Evolutionary conservation across 1,140 invertebrate species (phyloP), one percentile per base, ranked within the genome.

Genomic region (Leptestheria dahalacensis): DNA sequence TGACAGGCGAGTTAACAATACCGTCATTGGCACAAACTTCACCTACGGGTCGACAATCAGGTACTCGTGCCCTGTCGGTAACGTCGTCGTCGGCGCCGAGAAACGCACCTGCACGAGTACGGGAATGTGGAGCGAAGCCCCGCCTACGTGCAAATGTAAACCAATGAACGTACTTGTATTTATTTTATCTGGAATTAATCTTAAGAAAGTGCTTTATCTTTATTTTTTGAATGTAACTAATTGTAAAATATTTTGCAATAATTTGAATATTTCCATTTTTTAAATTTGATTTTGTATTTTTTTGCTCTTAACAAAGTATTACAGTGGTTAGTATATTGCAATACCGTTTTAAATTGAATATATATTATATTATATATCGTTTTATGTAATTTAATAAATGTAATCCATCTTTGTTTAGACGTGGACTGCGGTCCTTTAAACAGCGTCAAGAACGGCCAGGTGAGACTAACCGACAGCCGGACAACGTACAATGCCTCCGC

Each of bases 91-190:
- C n/a, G 91, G 90, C 48, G 75, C 80, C 51, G 73, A 74, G 47
- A 79, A 71, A 18, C 77, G 88, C 63, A 78, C 73, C 1, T 95
- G 91, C 69, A 75, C 76, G 23, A 64, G 70, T 1, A 79, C 80
- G 65, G 89, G 89, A 12, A 84, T 86, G 65, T 94, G 89, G 89
- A 84, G 81, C 51, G 86, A 83, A 12, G 65, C 69, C 1, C 78
- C 88, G 2, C 87, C 88, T 2, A 79, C 79, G 49, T 93, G 90
- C 70, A 87, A 88, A 82, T 91, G 87, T 91, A 77, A 81, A 79
- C 77, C 50, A 48, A 62, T 41, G 57, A 24, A 48, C 60, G n/a
- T n/a, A n/a, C n/a, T n/a, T n/a, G n/a, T n/a, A n/a, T n/a, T n/a
- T n/a, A n/a, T n/a, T n/a, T n/a, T n/a, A n/a, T n/a, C n/a, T n/a